Evolutionary conservation across 2,888 invertebrate genomes (phyloP), one percentile per base, ranked within the genome.

Genomic region (Autographa gamma): DNA sequence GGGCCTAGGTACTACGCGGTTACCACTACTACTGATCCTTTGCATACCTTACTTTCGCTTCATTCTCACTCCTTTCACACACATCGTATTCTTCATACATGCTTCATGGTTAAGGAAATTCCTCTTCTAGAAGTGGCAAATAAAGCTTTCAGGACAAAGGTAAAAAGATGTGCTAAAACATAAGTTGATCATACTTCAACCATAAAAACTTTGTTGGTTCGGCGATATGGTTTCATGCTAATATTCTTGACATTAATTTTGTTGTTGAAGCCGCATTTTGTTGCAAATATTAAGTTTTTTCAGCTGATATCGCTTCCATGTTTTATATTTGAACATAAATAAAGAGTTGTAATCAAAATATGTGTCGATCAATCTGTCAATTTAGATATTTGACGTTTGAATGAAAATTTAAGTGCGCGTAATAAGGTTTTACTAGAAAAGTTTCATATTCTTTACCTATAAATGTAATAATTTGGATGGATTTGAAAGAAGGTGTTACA

Each of bases 151-250:
- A 25, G 16, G 8, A 7, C 16, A 16, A 7, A 31, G 8, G 7
- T 31, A 14, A 25, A 18, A 11, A 25, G 25, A 56, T 32, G 32
- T 16, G 18, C 59, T 25, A 34, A 52, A 52, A 69, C n/a, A 62
- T 60, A 76, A 66, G 60, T 60, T 60, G 63, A 70, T 62, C 79
- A 64, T 90, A 95, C 95, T 90, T 95, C 90, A 70, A 93, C 87
- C 93, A 93, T 94, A 80, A 92, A 92, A 54, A 85, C 82, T 89
- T 95, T 95, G 82, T 95, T 93, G 73, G 89, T 85, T 81, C 91
- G 90, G 75, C 90, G 92, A 84, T 95, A 95, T 60, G 95, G 95
- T 91, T 93, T 95, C 95, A 95, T 95, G 73, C 65, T 83, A 80
- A 62, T 58, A 41, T 72, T 71, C 48, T 66, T 60, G 19, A 64